Base-by-base conservation (phyloP, 1,140 invertebrate genomes). In the Mya arenaria region DNA sequence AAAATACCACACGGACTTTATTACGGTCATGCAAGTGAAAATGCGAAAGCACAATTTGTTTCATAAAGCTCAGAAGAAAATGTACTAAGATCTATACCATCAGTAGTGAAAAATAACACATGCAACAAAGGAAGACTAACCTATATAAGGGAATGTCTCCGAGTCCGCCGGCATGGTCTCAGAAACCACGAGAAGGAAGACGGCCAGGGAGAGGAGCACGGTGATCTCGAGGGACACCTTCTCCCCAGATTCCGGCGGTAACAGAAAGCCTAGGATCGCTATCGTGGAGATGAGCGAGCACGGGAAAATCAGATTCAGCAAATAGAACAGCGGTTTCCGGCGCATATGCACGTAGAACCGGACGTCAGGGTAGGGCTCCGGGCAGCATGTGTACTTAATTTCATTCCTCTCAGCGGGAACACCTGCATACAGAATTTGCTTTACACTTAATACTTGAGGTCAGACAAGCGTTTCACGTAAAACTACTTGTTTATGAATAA, bases 311-410 rank as follows among this genome's bases (percentile, higher is more conserved):
- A 89, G 69, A 48, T 86, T 88, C 60, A 89, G 32, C 0, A 98
- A 98, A 93, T 99, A 99, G 94, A 99, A 99, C 28, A 99, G 94
- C 4, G 97, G 98, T 93, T 99, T 98, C 83, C 98, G 94, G 82
- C 97, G 94, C 96, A 99, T 97, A 36, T 97, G 98, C 87, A 99
- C 98, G 93, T 98, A 98, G 93, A 98, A 99, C 30, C 97, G 99
- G 88, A 99, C 98, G 92, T 99, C 98, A 83, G 98, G 96, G 91
- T 97, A 98, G 34, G 97, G 97, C 92, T 97, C 96, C 92, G 92
- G 60, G 93, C 98, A 99, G 93, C 98, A 99, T 17, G 97, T 97
- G 93, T 99, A 99, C 4, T 41, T 55, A 0, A 44, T 3, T 4
- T 34, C 72, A 19, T 75, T 56, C 6, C 72, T 56, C 5, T 63